Conservation (phyloP, 2,113 vertebrate genomes). For the Lepus americanus region DNA sequence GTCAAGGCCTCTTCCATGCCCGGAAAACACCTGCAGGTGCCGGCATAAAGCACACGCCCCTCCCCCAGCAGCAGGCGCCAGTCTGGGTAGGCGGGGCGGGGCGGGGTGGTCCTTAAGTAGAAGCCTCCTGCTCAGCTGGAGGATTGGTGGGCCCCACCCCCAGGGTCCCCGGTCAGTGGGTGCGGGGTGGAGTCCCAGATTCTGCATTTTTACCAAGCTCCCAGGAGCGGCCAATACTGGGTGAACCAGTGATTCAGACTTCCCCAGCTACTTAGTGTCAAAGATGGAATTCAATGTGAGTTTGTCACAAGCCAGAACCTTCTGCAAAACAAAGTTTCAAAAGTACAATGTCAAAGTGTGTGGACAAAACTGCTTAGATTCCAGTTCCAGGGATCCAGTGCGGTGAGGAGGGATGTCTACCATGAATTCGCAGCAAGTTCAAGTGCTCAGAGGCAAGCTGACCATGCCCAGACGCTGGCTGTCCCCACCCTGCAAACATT, state of each 20-base stretch:
- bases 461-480: background rate
- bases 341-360: background rate
- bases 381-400: background rate
- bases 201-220: background rate
- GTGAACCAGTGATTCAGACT: background rate
- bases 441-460: background rate
- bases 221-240: background rate
- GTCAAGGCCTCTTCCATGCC: background rate
- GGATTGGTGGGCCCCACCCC: background rate
- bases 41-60: too few relatives aligned
- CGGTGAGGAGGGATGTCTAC: background rate
- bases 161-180: background rate
- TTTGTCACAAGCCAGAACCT: conserved; percentile 9
- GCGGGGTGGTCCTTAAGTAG: background rate
- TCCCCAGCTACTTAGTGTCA: background rate
- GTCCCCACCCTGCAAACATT: background rate
- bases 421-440: background rate
- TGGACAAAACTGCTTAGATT: background rate
- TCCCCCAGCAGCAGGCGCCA: too few relatives aligned
- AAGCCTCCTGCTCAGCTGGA: background rate
- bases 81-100: background rate
- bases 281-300: conserved; percentile 15
- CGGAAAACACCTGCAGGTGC: background rate
- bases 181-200: background rate
- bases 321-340: conserved; percentile 22